A percentile compares a stretch with the other conserved stretches of the same genome.
phyloP scores from a whole-genome alignment of 1,140 invertebrate genomes.

The Philopotamus ludificatus region DNA sequence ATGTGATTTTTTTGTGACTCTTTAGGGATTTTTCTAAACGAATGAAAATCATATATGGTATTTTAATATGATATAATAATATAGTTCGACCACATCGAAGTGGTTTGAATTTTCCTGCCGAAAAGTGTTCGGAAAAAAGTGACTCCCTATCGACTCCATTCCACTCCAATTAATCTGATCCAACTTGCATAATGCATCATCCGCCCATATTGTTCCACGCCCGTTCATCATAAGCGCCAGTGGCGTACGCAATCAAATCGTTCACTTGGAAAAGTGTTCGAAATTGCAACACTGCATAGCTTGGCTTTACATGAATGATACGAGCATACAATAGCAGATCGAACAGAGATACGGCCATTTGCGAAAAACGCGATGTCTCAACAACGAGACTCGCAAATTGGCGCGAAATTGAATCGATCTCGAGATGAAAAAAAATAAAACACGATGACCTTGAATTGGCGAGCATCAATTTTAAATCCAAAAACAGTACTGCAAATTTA shows the following conservation, averaged over 20 bases:
- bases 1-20: too few species aligned
- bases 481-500: neutral
- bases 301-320: conserved; percentile 25
- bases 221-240: conserved; percentile 8
- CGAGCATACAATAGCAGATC: conserved; percentile 21
- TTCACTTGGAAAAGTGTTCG: conserved; percentile 34
- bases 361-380: too few species aligned
- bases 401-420: too few species aligned
- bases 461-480: neutral
- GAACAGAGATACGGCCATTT: neutral
- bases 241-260: conserved; percentile 22
- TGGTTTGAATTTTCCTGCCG: too few species aligned
- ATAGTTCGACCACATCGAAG: too few species aligned
- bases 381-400: too few species aligned
- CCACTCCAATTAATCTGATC: conserved; percentile 32
- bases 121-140: too few species aligned
- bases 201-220: conserved; percentile 21
- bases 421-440: too few species aligned
- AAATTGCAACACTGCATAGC: conserved; percentile 8
- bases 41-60: too few species aligned
- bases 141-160: conserved; percentile 9
- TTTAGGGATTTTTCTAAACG: too few species aligned
- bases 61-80: too few species aligned
- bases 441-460: too few species aligned
- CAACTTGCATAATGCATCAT: conserved; percentile 26